These are phyloP conservation scores for Bombus ignitus DNA, from an alignment of 1,140 invertebrate genomes.

Conservation along the genomic window DNA sequence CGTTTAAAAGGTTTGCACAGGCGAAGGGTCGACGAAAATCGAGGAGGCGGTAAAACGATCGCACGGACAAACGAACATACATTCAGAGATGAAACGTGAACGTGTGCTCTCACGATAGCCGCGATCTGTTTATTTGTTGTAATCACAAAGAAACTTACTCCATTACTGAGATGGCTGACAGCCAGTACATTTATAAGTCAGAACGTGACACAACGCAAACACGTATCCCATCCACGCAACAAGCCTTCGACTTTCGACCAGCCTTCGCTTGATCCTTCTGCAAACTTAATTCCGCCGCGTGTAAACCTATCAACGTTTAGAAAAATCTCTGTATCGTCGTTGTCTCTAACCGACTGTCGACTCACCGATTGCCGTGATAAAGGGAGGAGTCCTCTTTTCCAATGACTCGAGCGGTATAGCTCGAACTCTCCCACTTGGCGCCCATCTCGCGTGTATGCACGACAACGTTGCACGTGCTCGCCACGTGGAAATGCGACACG, in stretches of 20 bases:
- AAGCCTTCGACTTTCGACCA: neutral
- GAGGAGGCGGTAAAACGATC: neutral
- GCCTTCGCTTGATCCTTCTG: neutral
- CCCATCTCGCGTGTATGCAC: conserved; percentile 28
- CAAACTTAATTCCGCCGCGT: neutral
- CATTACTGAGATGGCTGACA: conserved; percentile 55
- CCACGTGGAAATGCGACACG: conserved; percentile 55
- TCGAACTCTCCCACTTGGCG: conserved; percentile 45
- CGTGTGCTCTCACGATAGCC: conserved; percentile 62
- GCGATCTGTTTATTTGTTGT: conserved; percentile 53
- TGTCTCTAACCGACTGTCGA: neutral
- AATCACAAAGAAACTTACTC: conserved; percentile 44
- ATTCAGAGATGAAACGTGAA: conserved; percentile 12
- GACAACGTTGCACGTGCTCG: conserved; percentile 40
- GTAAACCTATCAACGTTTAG: neutral
- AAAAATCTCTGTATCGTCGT: neutral
- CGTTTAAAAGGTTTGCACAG: neutral
- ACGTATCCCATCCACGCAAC: neutral
- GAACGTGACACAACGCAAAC: conserved; percentile 37
- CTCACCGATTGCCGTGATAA: conserved; percentile 47
- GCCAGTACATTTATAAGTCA: conserved; percentile 47
- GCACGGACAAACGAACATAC: neutral
- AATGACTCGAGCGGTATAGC: conserved; percentile 13
- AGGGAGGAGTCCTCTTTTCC: conserved; percentile 25
- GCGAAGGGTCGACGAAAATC: too few relatives aligned